Evolutionary conservation across 2,888 invertebrate species (phyloP).

Genomic region (Xylocampa areola): DNA sequence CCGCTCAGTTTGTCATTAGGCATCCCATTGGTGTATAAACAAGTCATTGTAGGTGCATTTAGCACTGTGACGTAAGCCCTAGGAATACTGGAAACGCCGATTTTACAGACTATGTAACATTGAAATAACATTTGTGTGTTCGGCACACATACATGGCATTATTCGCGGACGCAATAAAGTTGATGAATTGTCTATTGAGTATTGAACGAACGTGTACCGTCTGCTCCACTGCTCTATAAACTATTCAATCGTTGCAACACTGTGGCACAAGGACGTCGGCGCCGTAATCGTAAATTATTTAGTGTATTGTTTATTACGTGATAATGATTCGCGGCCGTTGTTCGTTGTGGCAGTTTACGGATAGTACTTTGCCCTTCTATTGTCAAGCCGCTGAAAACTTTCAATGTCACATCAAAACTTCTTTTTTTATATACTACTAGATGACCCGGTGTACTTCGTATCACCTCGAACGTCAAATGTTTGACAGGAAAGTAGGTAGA

Average conservation of each 20-base stretch:
- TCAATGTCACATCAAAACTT: slow-evolving; percentile 1
- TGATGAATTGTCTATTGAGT: slow-evolving; percentile 76
- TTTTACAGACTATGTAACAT: slow-evolving; percentile 51
- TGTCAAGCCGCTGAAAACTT: slow-evolving; percentile 4
- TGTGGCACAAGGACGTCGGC: slow-evolving; percentile 72
- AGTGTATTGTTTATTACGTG: slow-evolving; percentile 73
- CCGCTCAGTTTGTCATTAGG: slow-evolving; percentile 26
- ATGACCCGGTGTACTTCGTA: too few relatives aligned
- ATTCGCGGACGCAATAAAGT: slow-evolving; percentile 72
- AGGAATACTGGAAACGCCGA: slow-evolving; percentile 36
- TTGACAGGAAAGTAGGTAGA: too few relatives aligned
- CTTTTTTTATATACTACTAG: background rate
- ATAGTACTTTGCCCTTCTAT: slow-evolving; percentile 57
- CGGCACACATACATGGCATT: slow-evolving; percentile 53
- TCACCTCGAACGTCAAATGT: too few relatives aligned
- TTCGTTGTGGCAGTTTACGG: slow-evolving; percentile 56
- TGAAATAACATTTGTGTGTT: slow-evolving; percentile 43
- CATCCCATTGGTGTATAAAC: slow-evolving; percentile 33
- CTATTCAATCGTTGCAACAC: slow-evolving; percentile 72
- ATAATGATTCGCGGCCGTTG: slow-evolving; percentile 66
- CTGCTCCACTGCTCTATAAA: slow-evolving; percentile 72
- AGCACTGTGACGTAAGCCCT: slow-evolving; percentile 36
- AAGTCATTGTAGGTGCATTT: slow-evolving; percentile 39
- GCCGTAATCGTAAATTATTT: slow-evolving; percentile 74
- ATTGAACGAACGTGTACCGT: slow-evolving; percentile 67